Evolutionary conservation across 1,140 invertebrate genomes (phyloP).

Genomic region (Lanistes nyassanus): DNA sequence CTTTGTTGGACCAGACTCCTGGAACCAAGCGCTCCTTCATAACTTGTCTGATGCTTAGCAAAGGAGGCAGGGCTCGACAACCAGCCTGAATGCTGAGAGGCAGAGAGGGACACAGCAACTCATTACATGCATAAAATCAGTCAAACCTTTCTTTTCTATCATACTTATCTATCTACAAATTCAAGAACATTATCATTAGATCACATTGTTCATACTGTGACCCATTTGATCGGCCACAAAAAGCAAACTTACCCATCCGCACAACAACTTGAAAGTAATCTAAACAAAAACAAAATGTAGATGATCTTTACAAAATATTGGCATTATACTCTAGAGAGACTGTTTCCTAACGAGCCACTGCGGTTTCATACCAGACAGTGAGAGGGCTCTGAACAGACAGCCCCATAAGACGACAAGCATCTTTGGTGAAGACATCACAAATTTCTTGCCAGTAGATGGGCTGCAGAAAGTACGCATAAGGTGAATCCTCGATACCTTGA

Average conservation of each 20-base stretch:
- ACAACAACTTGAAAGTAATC: too few relatives aligned
- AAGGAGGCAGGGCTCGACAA: conserved; percentile 89
- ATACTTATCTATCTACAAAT: too few relatives aligned
- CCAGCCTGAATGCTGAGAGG: conserved; percentile 85
- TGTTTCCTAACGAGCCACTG: background rate
- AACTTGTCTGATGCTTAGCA: conserved; percentile 94
- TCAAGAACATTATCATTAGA: too few relatives aligned
- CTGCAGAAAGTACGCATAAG: conserved; percentile 83
- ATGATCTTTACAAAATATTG: background rate
- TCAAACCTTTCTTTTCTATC: too few relatives aligned
- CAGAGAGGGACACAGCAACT: too few relatives aligned
- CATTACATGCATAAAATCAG: too few relatives aligned
- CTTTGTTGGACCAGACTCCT: conserved; percentile 92
- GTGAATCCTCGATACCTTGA: conserved; percentile 82
- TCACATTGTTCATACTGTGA: too few relatives aligned
- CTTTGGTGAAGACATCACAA: conserved; percentile 90
- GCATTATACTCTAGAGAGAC: background rate
- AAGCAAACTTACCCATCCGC: too few relatives aligned
- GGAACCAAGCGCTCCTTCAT: conserved; percentile 95
- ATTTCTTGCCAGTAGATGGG: conserved; percentile 85
- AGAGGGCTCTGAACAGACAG: conserved; percentile 88
- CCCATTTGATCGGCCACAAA: too few relatives aligned
- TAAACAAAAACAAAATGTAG: background rate
- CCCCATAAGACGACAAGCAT: conserved; percentile 91
- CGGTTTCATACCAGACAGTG: conserved; percentile 69